Evolutionary conservation across 2,113 vertebrate species (phyloP).

Genomic region (Calypte anna): DNA sequence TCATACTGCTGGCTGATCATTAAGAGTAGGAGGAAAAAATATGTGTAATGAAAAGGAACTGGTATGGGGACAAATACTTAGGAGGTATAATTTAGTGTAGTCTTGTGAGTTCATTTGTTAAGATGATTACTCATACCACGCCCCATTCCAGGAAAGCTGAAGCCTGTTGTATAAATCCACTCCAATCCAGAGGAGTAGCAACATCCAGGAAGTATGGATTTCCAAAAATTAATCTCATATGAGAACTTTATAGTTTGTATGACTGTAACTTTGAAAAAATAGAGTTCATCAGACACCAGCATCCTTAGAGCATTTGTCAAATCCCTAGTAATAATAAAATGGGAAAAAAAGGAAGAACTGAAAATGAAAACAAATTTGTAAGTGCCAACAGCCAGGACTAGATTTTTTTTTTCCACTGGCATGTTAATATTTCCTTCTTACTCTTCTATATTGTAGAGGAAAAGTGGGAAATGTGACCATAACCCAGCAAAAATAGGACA

Average conservation of each 20-base stretch:
- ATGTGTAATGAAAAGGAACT: not conserved
- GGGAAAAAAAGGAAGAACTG: not conserved
- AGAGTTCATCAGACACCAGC: not conserved
- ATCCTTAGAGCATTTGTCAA: not conserved
- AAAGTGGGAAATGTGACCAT: not conserved
- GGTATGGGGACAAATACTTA: not conserved
- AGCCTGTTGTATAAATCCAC: not conserved
- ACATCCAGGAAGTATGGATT: not conserved
- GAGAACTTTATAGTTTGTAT: not conserved
- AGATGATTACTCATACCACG: not conserved
- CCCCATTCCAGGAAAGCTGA: not conserved
- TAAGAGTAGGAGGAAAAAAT: not conserved
- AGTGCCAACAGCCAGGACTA: not conserved
- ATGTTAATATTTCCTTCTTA: not conserved
- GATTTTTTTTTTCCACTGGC: not conserved
- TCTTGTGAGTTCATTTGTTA: not conserved
- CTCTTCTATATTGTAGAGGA: not conserved
- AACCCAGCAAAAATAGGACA: not conserved
- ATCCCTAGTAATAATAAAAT: not conserved
- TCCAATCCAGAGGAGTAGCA: not conserved
- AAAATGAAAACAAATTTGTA: not conserved
- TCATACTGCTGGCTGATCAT: not conserved
- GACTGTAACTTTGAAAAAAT: not conserved
- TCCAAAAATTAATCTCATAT: not conserved
- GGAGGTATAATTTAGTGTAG: not conserved